Evolutionary conservation across 2,888 invertebrate genomes (phyloP).

Genomic region (Harpalus rubripes): DNA sequence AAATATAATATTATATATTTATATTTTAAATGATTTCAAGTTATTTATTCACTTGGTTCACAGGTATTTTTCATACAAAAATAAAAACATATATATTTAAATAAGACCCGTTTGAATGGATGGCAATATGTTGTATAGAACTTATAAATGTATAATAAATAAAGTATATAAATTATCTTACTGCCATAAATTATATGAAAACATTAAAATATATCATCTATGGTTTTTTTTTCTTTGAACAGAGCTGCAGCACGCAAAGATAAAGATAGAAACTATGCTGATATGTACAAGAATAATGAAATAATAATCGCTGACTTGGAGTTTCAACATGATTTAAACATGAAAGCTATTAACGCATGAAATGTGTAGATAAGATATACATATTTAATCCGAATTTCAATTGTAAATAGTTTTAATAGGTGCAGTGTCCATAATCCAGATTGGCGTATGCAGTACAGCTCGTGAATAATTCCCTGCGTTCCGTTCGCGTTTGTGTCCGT

Average conservation of each 20-base stretch:
- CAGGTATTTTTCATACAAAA: too few relatives aligned
- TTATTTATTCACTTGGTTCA: too few relatives aligned
- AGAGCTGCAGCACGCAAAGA: neutral
- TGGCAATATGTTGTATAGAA: too few relatives aligned
- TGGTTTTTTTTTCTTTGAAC: too few relatives aligned
- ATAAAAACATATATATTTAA: too few relatives aligned
- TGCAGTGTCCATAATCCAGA: constrained; percentile 35
- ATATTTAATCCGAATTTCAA: constrained; percentile 43
- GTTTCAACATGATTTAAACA: neutral
- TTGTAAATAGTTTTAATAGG: constrained; percentile 41
- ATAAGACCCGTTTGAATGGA: too few relatives aligned
- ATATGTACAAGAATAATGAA: neutral
- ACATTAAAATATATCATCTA: too few relatives aligned
- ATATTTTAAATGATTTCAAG: too few relatives aligned
- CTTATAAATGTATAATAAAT: too few relatives aligned
- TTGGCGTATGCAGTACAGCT: constrained; percentile 41
- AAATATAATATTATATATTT: too few relatives aligned
- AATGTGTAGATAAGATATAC: constrained; percentile 10
- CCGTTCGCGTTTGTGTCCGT: constrained; percentile 31
- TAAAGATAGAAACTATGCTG: neutral
- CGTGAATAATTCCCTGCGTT: constrained; percentile 44
- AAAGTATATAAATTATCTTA: too few relatives aligned
- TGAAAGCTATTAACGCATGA: neutral
- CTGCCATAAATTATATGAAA: too few relatives aligned
- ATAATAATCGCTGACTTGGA: neutral